Evolutionary conservation across 1,140 invertebrate species (phyloP).

Genomic region (Saccostrea echinata): DNA sequence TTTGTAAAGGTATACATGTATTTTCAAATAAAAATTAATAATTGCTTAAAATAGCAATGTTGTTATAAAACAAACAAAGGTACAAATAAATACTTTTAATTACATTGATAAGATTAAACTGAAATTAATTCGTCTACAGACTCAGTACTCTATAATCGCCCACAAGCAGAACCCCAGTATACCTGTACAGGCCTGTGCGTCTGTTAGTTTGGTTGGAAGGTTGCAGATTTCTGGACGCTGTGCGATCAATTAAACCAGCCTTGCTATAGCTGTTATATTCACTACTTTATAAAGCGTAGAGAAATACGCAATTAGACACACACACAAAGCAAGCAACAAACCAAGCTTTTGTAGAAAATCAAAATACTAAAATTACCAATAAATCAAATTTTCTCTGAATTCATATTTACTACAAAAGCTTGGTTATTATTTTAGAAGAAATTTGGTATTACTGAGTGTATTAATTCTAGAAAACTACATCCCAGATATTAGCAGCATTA

Average conservation of each 20-base stretch:
- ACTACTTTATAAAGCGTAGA: constrained; percentile 39
- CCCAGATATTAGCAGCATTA: not conserved
- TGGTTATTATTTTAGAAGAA: not conserved
- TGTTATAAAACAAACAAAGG: no score
- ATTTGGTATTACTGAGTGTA: not conserved
- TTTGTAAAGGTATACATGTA: no score
- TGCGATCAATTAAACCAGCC: constrained; percentile 40
- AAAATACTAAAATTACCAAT: no score
- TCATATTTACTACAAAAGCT: not conserved
- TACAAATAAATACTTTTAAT: no score
- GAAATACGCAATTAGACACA: constrained; percentile 29
- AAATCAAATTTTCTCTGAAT: no score
- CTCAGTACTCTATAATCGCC: not conserved
- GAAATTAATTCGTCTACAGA: not conserved
- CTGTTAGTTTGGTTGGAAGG: constrained; percentile 37
- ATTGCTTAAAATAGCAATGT: no score
- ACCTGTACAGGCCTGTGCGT: constrained; percentile 34
- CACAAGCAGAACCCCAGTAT: not conserved
- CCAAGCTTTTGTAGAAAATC: constrained; percentile 1
- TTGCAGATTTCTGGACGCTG: constrained; percentile 12
- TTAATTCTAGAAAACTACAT: not conserved
- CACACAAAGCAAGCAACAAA: constrained; percentile 22
- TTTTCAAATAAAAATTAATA: no score
- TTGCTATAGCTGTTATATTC: constrained; percentile 36
- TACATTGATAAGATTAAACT: no score